These are phyloP conservation scores for Hemicordylus capensis DNA, from an alignment of 2,113 vertebrate species.

Conservation along the genomic window DNA sequence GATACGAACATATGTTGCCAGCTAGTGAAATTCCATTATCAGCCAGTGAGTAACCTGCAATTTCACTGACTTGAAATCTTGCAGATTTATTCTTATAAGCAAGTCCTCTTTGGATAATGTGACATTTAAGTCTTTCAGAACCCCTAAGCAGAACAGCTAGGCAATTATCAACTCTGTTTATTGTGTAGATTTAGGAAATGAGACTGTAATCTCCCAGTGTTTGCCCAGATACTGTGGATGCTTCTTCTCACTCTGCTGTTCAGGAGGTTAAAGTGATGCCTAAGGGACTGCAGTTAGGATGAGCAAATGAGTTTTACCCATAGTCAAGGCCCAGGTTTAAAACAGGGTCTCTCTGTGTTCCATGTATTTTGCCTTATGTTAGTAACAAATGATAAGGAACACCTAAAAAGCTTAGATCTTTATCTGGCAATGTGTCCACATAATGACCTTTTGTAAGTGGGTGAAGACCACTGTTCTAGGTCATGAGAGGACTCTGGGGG, in stretches of 20 bases:
- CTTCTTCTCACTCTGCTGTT: slow-evolving; percentile 3
- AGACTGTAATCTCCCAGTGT: neutral
- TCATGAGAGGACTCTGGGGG: no score
- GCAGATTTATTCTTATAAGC: slow-evolving; percentile 48
- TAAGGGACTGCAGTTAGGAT: neutral
- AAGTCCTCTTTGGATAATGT: slow-evolving; percentile 48
- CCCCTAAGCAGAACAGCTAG: slow-evolving; percentile 46
- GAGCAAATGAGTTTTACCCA: slow-evolving; percentile 18
- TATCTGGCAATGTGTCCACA: no score
- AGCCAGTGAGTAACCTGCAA: rapidly evolving
- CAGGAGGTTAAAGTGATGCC: neutral
- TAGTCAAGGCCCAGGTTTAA: neutral
- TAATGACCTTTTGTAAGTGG: no score
- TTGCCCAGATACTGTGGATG: rapidly evolving
- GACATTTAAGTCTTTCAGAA: slow-evolving; percentile 58
- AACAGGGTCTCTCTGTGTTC: neutral
- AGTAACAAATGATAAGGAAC: neutral
- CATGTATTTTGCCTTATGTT: neutral
- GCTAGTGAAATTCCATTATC: slow-evolving; percentile 14
- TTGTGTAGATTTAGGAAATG: slow-evolving; percentile 37
- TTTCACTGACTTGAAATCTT: slow-evolving; percentile 51
- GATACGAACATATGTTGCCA: slow-evolving; percentile 30
- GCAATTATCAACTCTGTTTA: slow-evolving; percentile 51
- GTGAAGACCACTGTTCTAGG: no score
- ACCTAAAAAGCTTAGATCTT: neutral